phyloP scores from a whole-genome alignment of 2,888 invertebrate species.

The Ophonus ardosiacus region DNA sequence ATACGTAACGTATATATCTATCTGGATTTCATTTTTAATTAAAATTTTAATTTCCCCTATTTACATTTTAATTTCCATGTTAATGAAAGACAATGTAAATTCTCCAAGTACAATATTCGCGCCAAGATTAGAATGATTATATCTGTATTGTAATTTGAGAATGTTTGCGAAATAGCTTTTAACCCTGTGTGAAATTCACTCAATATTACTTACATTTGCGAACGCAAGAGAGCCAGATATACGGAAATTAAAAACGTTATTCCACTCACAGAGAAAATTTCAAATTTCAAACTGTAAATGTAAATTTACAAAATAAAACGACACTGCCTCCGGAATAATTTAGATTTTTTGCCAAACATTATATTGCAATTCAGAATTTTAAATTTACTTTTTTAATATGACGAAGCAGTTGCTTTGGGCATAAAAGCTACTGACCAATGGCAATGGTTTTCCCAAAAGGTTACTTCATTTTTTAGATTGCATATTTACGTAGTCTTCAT shows the following conservation, averaged over 20 bases:
- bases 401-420: too few species aligned
- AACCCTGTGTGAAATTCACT: constrained; percentile 4
- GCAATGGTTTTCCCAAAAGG: too few species aligned
- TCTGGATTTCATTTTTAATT: constrained; percentile 51
- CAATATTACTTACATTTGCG: neutral
- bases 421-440: too few species aligned
- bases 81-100: constrained; percentile 53
- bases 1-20: constrained; percentile 6
- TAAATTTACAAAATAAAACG: neutral
- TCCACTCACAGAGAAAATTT: neutral
- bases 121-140: constrained; percentile 46
- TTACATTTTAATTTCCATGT: constrained; percentile 58
- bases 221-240: neutral
- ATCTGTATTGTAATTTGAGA: constrained; percentile 30
- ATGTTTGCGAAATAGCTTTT: neutral
- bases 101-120: constrained; percentile 39
- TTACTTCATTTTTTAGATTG: too few species aligned
- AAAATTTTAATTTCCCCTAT: constrained; percentile 50
- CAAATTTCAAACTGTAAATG: neutral
- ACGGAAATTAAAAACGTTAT: neutral
- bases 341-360: too few species aligned
- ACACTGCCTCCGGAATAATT: neutral
- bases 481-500: too few species aligned
- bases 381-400: too few species aligned
- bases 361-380: too few species aligned